Base-by-base conservation (phyloP, 2,888 invertebrate genomes). In the Dusona sp. region DNA sequence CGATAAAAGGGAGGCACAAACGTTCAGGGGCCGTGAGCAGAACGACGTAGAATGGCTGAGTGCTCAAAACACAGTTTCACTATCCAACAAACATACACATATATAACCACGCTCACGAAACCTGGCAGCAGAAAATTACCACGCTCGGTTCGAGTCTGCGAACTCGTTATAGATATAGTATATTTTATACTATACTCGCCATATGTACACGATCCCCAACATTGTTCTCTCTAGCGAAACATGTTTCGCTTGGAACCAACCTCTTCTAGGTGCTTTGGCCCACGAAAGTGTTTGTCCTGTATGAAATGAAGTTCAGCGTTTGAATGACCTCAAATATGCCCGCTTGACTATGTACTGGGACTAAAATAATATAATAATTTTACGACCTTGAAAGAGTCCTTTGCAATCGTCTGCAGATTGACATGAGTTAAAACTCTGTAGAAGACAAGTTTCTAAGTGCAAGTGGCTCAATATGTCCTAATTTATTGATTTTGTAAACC, bases 1-100 rank as follows among this genome's bases (percentile, higher is more conserved):
- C 84, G 86, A 89, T 89, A 87, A 88, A 86, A 83, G 79, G 65
- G 74, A 79, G 78, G 73, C 57, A 78, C 29, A 80, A 78, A 67
- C 74, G 65, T 81, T 81, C 78, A 45, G 78, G 72, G 72, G 72
- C 65, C 73, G 70, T 57, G 73, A 65, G 67, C 48, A 78, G 61
- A 72, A 72, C 65, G 75, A 73, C 25, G 75, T 51, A 51, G 54
- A 85, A 87, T 65, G 73, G 83, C 74, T 80, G 78, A 83, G 80
- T 85, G 83, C 85, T 74, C 78, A 74, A 82, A 85, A 79, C 74
- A 79, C 84, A 57, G 61, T 82, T 85, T 79, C 51, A 70, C 74
- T 73, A 16, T 65, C 61, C 61, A 68, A 64, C 29, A 77, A 33
- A 74, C 25, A 54, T 51, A 67, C 65, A 75, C 57, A 57, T 68